A percentile compares a stretch with the other conserved stretches of the same genome.
Evolutionary conservation across 2,113 vertebrate genomes (phyloP).

Genomic region (Sarotherodon lohbergeri): DNA sequence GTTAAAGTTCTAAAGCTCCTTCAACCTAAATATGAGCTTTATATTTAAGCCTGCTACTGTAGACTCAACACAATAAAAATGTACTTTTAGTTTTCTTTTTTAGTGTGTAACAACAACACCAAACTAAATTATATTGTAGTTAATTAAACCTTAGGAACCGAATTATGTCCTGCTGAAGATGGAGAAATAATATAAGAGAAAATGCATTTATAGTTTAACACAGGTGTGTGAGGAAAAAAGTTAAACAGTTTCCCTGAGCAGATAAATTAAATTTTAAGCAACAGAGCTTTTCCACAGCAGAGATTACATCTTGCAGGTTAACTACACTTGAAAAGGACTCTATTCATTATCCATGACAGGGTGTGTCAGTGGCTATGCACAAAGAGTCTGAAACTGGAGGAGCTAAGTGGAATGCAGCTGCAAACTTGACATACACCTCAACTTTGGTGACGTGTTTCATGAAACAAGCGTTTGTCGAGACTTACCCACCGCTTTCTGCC

Average conservation of each 20-base stretch:
- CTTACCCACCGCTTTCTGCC: not conserved
- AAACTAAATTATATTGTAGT: not conserved
- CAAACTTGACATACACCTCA: not conserved
- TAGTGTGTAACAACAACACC: not conserved
- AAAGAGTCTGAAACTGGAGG: not conserved
- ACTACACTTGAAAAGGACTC: not conserved
- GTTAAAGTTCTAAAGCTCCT: not conserved
- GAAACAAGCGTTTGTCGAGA: not conserved
- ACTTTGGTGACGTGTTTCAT: not conserved
- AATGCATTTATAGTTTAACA: not conserved
- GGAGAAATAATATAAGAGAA: not conserved
- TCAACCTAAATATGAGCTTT: not conserved
- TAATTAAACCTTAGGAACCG: not conserved
- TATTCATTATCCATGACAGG: not conserved
- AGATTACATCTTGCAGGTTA: not conserved
- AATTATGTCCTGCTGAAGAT: not conserved
- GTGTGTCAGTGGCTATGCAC: not conserved
- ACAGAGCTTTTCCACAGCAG: not conserved
- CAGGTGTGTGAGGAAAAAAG: not conserved
- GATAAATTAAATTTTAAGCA: not conserved
- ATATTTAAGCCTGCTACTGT: not conserved
- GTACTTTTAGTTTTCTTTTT: not conserved
- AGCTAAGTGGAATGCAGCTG: not conserved
- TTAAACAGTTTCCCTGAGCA: not conserved
- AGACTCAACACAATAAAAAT: not conserved